Percentiles rank a stretch among this genome's conserved stretches.
Evolutionary conservation across 2,797 vertebrate genomes (phyloP).

Genomic region (Hipposideros larvatus): DNA sequence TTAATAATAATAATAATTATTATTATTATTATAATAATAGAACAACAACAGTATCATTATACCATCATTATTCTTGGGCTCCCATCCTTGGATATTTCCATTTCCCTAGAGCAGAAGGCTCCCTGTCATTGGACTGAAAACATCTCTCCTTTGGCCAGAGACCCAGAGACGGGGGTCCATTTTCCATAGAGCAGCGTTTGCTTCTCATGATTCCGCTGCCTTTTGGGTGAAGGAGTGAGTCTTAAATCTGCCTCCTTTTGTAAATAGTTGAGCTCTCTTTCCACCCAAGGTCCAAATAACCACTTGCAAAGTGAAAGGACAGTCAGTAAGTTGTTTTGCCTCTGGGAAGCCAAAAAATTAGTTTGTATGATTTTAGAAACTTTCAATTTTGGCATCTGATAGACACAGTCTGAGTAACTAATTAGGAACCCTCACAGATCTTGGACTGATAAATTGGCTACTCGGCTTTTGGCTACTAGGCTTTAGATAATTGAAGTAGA

Average conservation of each 20-base stretch:
- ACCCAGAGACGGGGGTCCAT: background rate
- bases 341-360: slow-evolving; percentile 18
- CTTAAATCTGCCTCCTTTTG: background rate
- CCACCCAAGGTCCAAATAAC: background rate
- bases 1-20: background rate
- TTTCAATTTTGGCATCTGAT: slow-evolving; percentile 48
- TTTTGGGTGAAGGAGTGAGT: background rate
- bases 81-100: background rate
- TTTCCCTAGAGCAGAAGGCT: background rate
- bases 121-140: background rate
- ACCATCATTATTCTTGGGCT: background rate
- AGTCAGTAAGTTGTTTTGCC: background rate
- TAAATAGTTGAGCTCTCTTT: background rate
- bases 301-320: slow-evolving; percentile 28
- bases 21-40: background rate
- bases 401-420: slow-evolving; percentile 22
- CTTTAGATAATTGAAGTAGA: slow-evolving; percentile 5
- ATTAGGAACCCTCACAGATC: slow-evolving; percentile 4
- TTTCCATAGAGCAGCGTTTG: background rate
- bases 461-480: background rate
- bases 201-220: background rate
- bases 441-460: slow-evolving; percentile 24
- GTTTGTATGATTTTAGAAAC: background rate
- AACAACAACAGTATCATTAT: background rate
- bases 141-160: background rate